Evolutionary conservation across 2,113 vertebrate genomes (phyloP).

Genomic region (Aythya baeri): DNA sequence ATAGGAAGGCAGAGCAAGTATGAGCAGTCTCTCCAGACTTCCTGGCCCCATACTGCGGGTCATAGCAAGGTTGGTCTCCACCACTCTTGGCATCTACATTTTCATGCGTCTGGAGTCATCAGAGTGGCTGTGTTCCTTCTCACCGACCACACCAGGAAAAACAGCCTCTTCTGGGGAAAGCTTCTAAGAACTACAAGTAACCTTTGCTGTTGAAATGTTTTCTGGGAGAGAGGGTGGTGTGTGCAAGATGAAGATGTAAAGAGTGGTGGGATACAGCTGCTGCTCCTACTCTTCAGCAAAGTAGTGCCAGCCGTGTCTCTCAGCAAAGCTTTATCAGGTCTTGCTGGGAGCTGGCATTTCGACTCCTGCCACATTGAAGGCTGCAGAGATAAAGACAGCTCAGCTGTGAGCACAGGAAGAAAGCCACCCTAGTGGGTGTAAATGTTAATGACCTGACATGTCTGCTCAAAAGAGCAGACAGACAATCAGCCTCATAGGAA

Average conservation of each 20-base stretch:
- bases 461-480: neutral
- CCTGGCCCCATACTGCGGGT: neutral
- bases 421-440: neutral
- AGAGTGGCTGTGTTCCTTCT: neutral
- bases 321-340: neutral
- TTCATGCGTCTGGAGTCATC: neutral
- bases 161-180: neutral
- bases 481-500: neutral
- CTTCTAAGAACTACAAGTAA: neutral
- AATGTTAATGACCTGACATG: neutral
- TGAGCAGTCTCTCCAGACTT: neutral
- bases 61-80: neutral
- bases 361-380: neutral
- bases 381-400: neutral
- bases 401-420: neutral
- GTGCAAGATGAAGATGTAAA: neutral
- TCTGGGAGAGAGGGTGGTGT: neutral
- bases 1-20: neutral
- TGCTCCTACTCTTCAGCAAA: neutral
- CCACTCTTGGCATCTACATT: neutral
- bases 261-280: neutral
- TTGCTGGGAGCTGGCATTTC: neutral
- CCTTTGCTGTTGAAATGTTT: neutral
- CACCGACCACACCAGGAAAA: neutral
- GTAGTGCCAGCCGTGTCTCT: neutral